These are phyloP conservation scores for Tigriopus japonicus DNA, from an alignment of 1,140 invertebrate species.

Conservation along the genomic window DNA sequence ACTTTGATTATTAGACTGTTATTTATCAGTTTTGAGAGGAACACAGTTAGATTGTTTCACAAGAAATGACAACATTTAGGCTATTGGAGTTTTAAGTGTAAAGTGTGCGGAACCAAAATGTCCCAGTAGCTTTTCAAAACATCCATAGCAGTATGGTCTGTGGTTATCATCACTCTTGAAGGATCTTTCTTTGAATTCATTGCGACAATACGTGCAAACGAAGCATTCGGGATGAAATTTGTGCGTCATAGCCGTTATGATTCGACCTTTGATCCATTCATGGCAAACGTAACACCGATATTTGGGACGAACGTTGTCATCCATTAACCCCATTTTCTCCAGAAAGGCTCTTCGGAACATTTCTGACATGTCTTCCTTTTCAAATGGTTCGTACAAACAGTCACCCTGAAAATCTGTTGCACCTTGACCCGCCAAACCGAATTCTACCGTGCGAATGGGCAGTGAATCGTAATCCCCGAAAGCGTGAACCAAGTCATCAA, in stretches of 20 bases:
- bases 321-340: background rate
- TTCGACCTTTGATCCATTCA: background rate
- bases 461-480: background rate
- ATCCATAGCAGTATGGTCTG: background rate
- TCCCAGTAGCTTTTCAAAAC: conserved; percentile 9
- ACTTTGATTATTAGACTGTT: too few relatives aligned
- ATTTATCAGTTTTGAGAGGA: too few relatives aligned
- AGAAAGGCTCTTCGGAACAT: background rate
- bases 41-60: too few relatives aligned
- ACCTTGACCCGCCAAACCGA: background rate
- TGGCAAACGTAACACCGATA: background rate
- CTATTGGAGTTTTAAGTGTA: too few relatives aligned
- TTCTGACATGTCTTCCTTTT: conserved; percentile 13
- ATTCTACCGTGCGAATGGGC: too few relatives aligned
- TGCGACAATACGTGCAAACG: conserved; percentile 7
- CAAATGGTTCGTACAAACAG: conserved; percentile 2
- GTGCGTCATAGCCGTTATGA: conserved; percentile 7
- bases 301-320: background rate
- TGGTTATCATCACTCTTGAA: background rate
- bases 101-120: background rate
- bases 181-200: background rate
- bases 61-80: too few relatives aligned
- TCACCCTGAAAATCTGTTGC: background rate
- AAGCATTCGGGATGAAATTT: conserved; percentile 12
- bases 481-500: conserved; percentile 6